Evolutionary conservation across 1,140 invertebrate genomes (phyloP), one percentile per base, ranked within the genome.

Genomic region (Drosophila burlai): DNA sequence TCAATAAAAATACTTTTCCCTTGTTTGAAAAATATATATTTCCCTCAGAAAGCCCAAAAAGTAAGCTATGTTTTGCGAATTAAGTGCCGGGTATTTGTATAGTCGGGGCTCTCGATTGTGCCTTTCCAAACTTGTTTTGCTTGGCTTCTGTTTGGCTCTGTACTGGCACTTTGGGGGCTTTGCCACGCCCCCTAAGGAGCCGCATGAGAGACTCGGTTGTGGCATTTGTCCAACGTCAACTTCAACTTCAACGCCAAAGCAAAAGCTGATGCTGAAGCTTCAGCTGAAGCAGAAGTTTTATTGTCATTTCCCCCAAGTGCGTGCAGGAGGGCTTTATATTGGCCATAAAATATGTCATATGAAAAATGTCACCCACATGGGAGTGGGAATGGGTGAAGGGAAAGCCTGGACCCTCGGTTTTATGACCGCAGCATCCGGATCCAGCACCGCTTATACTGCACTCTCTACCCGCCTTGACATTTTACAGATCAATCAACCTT

Each of bases 331-430:
- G 45, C 69, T 90, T 89, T 89, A 79, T 89, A 84, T 89, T 89
- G 84, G 81, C 81, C 85, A 89, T 89, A 89, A 89, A 89, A 89
- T 89, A 84, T 81, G 86, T 83, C 66, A 80, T 55, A 80, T 84
- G 80, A 78, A 73, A 89, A 83, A 80, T 87, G 62, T 79, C 40
- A 21, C 36, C 34, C 47, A 43, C 47, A 58, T 21, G 38, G 15
- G 36, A 57, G 1, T 7, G 38, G 54, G 13, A 8, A 18, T 18
- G 18, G n/a, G 7, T 5, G 18, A 10, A 9, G 8, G 34, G 21
- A 16, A 15, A 9, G 24, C 31, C 45, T 34, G 47, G 50, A 60
- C 38, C 26, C 34, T 49, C 24, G 24, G 40, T 61, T 61, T 50
- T 45, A 52, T 43, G 42, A 16, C 46, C 52, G 62, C 61, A 58